A percentile compares a stretch with the other conserved stretches of the same genome.
These are phyloP conservation scores for Halictus rubicundus DNA, from an alignment of 1,140 invertebrate species.

Conservation along the genomic window DNA sequence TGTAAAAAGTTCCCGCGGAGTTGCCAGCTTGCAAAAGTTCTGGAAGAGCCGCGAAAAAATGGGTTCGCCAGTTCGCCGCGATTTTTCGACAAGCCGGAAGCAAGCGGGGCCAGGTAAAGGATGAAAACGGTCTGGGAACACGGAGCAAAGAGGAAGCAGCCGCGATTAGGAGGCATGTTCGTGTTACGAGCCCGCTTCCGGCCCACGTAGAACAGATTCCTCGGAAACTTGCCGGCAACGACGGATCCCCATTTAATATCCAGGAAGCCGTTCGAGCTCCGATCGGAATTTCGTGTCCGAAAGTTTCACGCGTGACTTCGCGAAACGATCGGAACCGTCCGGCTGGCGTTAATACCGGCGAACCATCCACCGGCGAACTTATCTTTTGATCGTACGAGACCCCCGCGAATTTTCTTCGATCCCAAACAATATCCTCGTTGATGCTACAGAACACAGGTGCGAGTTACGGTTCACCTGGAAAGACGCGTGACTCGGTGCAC, in stretches of 20 bases:
- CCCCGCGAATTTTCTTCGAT: background rate
- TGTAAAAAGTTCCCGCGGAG: too few relatives aligned
- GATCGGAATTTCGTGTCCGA: conserved; percentile 42
- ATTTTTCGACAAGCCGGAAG: too few relatives aligned
- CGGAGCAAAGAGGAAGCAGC: background rate
- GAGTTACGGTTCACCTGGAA: too few relatives aligned
- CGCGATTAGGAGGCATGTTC: background rate
- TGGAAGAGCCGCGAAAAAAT: too few relatives aligned
- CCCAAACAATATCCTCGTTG: background rate
- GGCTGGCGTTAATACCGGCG: conserved; percentile 20
- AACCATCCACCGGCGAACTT: background rate
- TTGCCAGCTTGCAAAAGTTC: too few relatives aligned
- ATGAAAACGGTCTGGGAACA: background rate
- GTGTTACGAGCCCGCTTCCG: background rate
- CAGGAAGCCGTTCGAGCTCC: conserved; percentile 26
- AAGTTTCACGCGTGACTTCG: conserved; percentile 50
- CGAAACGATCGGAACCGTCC: conserved; percentile 37
- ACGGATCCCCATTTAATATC: conserved; percentile 40
- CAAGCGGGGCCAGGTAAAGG: too few relatives aligned
- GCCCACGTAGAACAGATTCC: conserved; percentile 34
- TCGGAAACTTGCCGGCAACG: conserved; percentile 24
- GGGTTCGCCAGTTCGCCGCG: too few relatives aligned
- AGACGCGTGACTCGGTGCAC: background rate
- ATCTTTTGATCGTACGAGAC: conserved; percentile 26
- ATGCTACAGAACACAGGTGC: background rate